Percentiles rank a stretch among this genome's conserved stretches.
Conservation (phyloP, 2,888 invertebrate species). For the Volucella bombylans region DNA sequence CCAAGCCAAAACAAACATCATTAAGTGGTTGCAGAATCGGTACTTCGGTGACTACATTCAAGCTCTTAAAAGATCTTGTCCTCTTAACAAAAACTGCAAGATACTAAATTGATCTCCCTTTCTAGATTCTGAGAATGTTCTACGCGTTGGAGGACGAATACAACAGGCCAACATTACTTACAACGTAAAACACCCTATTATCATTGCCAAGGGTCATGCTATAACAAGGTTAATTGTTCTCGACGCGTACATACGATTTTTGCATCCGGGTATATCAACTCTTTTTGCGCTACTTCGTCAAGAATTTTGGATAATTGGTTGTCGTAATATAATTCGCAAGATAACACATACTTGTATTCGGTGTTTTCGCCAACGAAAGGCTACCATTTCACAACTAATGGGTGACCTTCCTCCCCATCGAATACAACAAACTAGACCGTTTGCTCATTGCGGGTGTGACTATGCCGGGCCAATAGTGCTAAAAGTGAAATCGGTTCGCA, state of each 20-base stretch:
- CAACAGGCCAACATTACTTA: constrained; percentile 52
- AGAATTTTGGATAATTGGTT: constrained; percentile 10
- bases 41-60: not conserved
- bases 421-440: too few relatives aligned
- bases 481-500: not conserved
- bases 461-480: too few relatives aligned
- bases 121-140: too few relatives aligned
- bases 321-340: too few relatives aligned
- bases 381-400: too few relatives aligned
- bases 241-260: constrained; percentile 10
- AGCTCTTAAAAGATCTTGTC: constrained; percentile 1
- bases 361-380: too few relatives aligned
- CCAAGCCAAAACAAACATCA: too few relatives aligned
- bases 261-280: constrained; percentile 32
- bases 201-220: constrained; percentile 14
- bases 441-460: too few relatives aligned
- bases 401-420: too few relatives aligned
- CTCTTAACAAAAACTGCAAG: not conserved
- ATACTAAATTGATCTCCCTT: constrained; percentile 57
- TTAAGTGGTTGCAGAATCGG: not conserved
- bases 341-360: too few relatives aligned
- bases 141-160: constrained; percentile 74
- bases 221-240: constrained; percentile 8
- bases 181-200: constrained; percentile 39
- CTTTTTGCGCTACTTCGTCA: constrained; percentile 8